Conservation (phyloP, 2,888 invertebrate genomes). For the Cerceris ruficornis region DNA sequence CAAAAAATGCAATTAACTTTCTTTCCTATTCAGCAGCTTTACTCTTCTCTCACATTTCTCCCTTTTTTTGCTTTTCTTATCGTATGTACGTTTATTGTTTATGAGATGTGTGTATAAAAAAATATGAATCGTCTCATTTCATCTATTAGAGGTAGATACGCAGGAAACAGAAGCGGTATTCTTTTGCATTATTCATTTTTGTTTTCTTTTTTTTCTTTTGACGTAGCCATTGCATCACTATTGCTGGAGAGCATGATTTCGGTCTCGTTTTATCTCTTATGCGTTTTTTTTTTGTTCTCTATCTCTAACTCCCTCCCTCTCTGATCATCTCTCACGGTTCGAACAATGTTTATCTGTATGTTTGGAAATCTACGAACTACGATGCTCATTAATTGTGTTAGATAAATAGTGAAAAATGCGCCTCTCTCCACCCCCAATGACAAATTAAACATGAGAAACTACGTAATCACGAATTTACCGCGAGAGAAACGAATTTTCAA, state of each 20-base stretch:
- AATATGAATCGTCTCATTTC: constrained; percentile 76
- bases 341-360: constrained; percentile 14
- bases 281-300: too few species aligned
- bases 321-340: constrained; percentile 39
- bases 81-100: constrained; percentile 71
- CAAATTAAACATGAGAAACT: not conserved
- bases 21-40: constrained; percentile 30
- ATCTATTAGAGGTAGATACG: constrained; percentile 77
- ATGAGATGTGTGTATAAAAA: constrained; percentile 76
- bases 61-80: constrained; percentile 59
- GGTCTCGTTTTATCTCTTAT: not conserved
- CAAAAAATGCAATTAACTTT: constrained; percentile 24
- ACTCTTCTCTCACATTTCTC: constrained; percentile 2
- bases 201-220: constrained; percentile 28
- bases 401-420: not conserved
- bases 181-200: constrained; percentile 50
- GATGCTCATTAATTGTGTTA: constrained; percentile 9
- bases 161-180: constrained; percentile 76
- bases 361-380: constrained; percentile 15
- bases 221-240: constrained; percentile 34
- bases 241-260: constrained; percentile 38
- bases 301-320: not conserved
- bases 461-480: constrained; percentile 1
- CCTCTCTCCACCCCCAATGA: not conserved
- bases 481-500: constrained; percentile 32